Conservation (phyloP, 2,888 invertebrate species). For the Nomada ferruginata region DNA sequence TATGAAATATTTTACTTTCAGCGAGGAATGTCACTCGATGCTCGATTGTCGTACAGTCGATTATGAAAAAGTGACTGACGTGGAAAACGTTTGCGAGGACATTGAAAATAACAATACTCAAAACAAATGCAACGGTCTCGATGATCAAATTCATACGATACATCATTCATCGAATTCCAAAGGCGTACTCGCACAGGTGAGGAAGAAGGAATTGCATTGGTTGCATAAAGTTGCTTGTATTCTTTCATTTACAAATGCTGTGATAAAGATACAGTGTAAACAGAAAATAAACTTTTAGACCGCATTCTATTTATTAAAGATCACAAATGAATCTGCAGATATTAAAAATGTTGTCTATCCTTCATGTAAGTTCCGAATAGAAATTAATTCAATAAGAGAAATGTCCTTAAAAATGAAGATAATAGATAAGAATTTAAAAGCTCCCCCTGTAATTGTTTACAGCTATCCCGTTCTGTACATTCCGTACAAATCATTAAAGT, state of each 20-base stretch:
- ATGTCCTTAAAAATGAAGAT: too few species aligned
- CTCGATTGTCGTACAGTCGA: slow-evolving; percentile 61
- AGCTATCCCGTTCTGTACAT: too few species aligned
- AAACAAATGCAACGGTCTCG: slow-evolving; percentile 29
- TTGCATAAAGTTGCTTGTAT: not conserved
- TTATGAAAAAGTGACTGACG: slow-evolving; percentile 46
- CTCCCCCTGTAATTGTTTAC: too few species aligned
- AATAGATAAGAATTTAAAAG: too few species aligned
- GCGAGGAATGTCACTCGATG: slow-evolving; percentile 72
- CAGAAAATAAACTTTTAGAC: too few species aligned
- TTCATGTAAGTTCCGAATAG: too few species aligned
- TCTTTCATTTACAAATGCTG: too few species aligned
- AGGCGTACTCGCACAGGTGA: slow-evolving; percentile 79
- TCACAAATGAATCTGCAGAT: too few species aligned
- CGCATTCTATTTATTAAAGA: too few species aligned
- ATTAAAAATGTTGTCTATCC: not conserved
- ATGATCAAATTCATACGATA: slow-evolving; percentile 38
- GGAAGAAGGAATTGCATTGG: slow-evolving; percentile 5
- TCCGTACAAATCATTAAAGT: too few species aligned
- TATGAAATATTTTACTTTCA: slow-evolving; percentile 54
- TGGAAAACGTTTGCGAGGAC: slow-evolving; percentile 64
- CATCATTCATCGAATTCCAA: slow-evolving; percentile 74
- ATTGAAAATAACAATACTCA: slow-evolving; percentile 72
- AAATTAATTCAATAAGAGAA: too few species aligned
- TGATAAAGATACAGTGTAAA: too few species aligned